Conservation (phyloP, 2,888 invertebrate genomes). For the Arctia plantaginis region DNA sequence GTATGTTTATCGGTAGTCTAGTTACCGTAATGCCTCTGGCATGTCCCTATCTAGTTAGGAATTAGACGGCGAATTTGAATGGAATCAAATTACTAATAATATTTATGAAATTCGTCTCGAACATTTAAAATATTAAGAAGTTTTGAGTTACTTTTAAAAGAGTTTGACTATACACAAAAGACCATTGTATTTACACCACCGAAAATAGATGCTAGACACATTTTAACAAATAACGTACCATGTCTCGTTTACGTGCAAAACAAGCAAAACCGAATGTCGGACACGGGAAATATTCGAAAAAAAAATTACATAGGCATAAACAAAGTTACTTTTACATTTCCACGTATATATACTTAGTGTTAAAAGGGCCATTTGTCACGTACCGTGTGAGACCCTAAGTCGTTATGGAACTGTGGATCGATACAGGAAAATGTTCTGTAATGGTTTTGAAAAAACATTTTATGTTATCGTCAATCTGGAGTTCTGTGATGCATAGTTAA, state of each 20-base stretch:
- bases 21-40: too few relatives aligned
- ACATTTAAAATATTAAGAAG: too few relatives aligned
- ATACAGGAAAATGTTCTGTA: conserved; percentile 45
- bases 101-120: too few relatives aligned
- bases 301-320: conserved; percentile 12
- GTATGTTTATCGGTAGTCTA: too few relatives aligned
- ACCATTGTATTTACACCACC: not conserved
- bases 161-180: not conserved
- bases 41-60: too few relatives aligned
- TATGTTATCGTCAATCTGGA: not conserved
- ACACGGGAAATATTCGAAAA: conserved; percentile 14
- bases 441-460: not conserved
- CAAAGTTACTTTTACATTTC: conserved; percentile 4
- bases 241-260: conserved; percentile 14
- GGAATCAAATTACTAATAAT: too few relatives aligned
- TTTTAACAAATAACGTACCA: conserved; percentile 11
- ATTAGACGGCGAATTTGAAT: not conserved
- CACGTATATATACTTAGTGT: conserved; percentile 26
- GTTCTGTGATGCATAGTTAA: not conserved
- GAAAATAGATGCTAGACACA: not conserved
- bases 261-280: conserved; percentile 13
- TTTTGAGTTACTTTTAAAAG: not conserved
- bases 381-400: conserved; percentile 37
- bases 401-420: conserved; percentile 43
- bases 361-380: conserved; percentile 56